Base-by-base conservation (phyloP, 2,113 vertebrate genomes). In the Tichodroma muraria region DNA sequence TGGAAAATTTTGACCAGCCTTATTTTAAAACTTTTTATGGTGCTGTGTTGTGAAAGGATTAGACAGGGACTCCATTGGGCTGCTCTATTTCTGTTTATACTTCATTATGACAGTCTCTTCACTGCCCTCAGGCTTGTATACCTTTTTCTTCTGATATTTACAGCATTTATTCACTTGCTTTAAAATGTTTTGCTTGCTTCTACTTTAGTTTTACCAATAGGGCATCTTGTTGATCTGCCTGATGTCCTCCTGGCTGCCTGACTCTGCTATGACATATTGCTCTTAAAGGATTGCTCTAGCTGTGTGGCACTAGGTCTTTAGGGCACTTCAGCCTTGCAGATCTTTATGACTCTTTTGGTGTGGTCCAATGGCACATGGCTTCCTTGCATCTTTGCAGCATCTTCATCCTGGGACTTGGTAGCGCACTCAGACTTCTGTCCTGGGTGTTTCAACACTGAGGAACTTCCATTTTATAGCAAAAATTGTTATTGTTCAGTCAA, bases 1-100 rank as follows among this genome's bases (percentile, higher is more conserved):
- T 70, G 85, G 88, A 91, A 96, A 91, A 80, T 83, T 94, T 93
- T 92, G 68, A 86, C 71, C 38, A 40, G 47, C 23, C 24, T 89
- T 89, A 21, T 30, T 81, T 75, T 64, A 76, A 87, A 73, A 52
- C 80, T n/a, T 90, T 93, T 95, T 91, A 80, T 88, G 68, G 75
- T 92, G 42, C 6, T 93, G 10, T 72, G 38, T 68, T 94, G 66
- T 52, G 30, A 95, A 89, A 91, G 57, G 33, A 82, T 94, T 95
- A 85, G 45, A 57, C 63, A 76, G 53, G 57, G 40, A 7, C 25
- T 83, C 15, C 72, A 35, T 38, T 60, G 52, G 40, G 38, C 53
- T 82, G 50, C 50, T 90, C 80, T 38, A 35, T 87, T 94, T 78
- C 69, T 77, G 37, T 66, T 85, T 81, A 37, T 49, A 44, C 13